Base-by-base conservation (phyloP, 2,797 vertebrate species). In the Loriculus beryllinus region DNA sequence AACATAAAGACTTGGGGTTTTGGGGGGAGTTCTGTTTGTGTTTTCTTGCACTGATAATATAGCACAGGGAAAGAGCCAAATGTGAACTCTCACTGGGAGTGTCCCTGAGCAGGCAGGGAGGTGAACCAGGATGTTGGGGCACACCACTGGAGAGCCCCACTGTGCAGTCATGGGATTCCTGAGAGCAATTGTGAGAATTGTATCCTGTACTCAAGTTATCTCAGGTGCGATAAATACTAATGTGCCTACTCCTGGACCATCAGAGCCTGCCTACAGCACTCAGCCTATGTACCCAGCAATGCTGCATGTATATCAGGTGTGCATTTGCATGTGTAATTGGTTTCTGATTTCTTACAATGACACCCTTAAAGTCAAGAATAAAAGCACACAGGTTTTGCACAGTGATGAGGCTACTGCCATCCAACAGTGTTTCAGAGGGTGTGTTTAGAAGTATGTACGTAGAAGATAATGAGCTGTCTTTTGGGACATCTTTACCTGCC, bases 11-110 rank as follows among this genome's bases (percentile, higher is more conserved):
- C 37, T 45, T 42, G 13, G 23, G 20, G 21, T 8, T 47, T 68
- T 9, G 9, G 18, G 9, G 16, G 21, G 11, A 72, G n/a, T n/a
- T 26, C 39, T 74, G 13, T 29, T 75, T 49, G 21, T 79, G 31
- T 82, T 71, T 72, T n/a, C 62, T 76, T 67, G 52, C 17, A 37
- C 1, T 33, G 62, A 18, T 52, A 31, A 60, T 29, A 80, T 71
- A 57, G n/a, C n/a, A 7, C 29, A 23, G 19, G 23, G 21, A 28
- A 84, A 90, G 42, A 74, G 19, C 21, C 45, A 47, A 72, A 57
- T 31, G 35, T 2, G 2, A 0, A 0, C 8, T 28, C 22, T 82
- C 26, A 28, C 13, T 2, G 1, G 31, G 37, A 63, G 9, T 2
- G 31, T 43, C 33, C 64, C 29, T 33, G 25, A 63, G 35, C 0